phyloP scores from a whole-genome alignment of 2,113 vertebrate genomes.

The Pelecanus crispus region DNA sequence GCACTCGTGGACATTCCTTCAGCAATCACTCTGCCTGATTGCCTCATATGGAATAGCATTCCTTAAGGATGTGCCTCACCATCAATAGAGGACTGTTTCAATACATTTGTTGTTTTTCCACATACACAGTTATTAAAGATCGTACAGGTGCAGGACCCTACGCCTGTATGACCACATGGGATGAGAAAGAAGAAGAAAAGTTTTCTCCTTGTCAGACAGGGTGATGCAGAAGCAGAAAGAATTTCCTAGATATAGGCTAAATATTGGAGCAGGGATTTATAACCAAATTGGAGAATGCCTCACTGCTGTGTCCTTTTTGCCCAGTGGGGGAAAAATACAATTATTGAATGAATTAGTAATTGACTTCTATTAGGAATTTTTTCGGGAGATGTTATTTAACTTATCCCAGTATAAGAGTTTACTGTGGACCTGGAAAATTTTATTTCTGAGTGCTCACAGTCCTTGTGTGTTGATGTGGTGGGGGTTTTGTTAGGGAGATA shows the following conservation, averaged over 20 bases:
- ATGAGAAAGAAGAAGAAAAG: not conserved
- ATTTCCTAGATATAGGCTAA: not conserved
- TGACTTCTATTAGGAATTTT: not conserved
- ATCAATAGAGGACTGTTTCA: not conserved
- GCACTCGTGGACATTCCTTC: not conserved
- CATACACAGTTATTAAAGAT: not conserved
- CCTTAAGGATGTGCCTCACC: not conserved
- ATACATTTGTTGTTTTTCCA: not conserved
- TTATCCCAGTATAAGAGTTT: not conserved
- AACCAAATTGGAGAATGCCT: not conserved
- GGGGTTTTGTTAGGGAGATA: not conserved
- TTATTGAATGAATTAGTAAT: not conserved
- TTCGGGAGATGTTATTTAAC: not conserved
- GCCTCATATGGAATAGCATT: not conserved
- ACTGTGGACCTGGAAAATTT: not conserved
- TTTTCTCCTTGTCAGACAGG: not conserved
- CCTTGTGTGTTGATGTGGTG: not conserved
- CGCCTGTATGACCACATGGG: not conserved
- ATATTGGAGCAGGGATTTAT: not conserved
- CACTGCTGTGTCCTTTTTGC: not conserved
- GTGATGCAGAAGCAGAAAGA: not conserved
- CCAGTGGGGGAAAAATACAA: accelerated
- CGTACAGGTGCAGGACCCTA: not conserved
- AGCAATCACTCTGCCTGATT: not conserved
- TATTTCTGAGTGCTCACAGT: not conserved